Evolutionary conservation across 2,113 vertebrate species (phyloP), one percentile per base, ranked within the genome.

Genomic region (Dunckerocampus dactyliophorus): DNA sequence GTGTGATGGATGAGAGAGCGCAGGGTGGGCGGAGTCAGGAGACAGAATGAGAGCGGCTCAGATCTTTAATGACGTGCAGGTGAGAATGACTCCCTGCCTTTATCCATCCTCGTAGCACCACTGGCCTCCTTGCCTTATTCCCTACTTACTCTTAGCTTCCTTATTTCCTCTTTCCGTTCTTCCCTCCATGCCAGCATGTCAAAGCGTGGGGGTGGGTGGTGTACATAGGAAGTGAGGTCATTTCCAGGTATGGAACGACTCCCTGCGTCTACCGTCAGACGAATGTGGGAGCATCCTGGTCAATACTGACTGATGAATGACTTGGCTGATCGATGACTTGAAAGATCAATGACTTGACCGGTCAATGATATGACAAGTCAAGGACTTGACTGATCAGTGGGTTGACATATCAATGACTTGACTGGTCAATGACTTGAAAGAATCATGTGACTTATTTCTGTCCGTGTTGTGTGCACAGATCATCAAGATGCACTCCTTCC

Each of bases 401-500:
- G 2, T 28, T 48, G 17, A n/a, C 11, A 9, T 6, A 14, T 49
- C 4, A 49, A 8, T 3, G 47, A 49, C 17, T 49, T 19, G n/a
- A 19, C 2, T 49, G 47, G 47, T 49, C 8, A 6, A 2, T 10
- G 8, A 47, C 46, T 47, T 14, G 39, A 43, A 13, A 14, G 2
- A 43, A 14, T 55, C 14, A 15, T 55, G 24, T 37, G 24, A 48
- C 31, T 55, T 6, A 4, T 42, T 24, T 52, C 19, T 54, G 31
- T 34, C 31, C 6, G 31, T 62, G 20, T 77, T 51, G 37, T 67
- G 22, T 73, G 56, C 62, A 13, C 89, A 99, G 97, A 94, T 99
- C 75, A 96, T 98, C 88, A 99, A 98, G 93, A 99, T 99, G 96
- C 96, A 99, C 83, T 99, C 97, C 8, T 99, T 99, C 90, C 89